Conservation (phyloP, 2,888 invertebrate species). For the Netelia melanura region DNA sequence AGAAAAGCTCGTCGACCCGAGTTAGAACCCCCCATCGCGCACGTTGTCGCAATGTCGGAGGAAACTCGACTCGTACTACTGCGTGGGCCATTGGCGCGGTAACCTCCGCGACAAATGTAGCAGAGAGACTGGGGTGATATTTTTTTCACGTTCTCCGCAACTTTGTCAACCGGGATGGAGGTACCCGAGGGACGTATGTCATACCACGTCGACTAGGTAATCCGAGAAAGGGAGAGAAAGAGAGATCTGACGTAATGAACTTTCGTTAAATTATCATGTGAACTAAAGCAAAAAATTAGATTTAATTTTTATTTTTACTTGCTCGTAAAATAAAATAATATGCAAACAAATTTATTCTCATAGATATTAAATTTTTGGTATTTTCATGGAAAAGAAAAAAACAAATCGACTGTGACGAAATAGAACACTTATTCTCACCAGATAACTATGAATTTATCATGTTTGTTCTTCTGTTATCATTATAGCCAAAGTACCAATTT, state of each 20-base stretch:
- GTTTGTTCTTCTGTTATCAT: slow-evolving; percentile 15
- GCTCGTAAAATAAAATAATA: too few relatives aligned
- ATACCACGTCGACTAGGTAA: background rate
- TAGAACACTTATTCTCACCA: too few relatives aligned
- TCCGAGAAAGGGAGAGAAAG: background rate
- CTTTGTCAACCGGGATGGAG: slow-evolving; percentile 24
- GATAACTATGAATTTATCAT: slow-evolving; percentile 12
- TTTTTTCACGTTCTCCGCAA: slow-evolving; percentile 14
- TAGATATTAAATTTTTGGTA: too few relatives aligned
- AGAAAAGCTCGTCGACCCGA: slow-evolving; percentile 12
- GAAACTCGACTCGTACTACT: slow-evolving; percentile 52
- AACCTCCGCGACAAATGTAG: background rate
- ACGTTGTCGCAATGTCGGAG: slow-evolving; percentile 11
- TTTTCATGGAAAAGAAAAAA: too few relatives aligned
- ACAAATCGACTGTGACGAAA: too few relatives aligned
- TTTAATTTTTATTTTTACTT: too few relatives aligned
- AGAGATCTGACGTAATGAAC: background rate
- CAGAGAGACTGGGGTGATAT: background rate
- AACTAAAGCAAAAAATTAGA: too few relatives aligned
- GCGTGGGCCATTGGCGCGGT: background rate
- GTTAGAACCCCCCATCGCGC: background rate
- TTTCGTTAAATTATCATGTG: too few relatives aligned
- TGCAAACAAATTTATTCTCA: too few relatives aligned
- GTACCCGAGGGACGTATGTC: slow-evolving; percentile 8
- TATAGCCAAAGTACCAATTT: background rate